Percentiles rank a stretch among this genome's conserved stretches.
Conservation (phyloP, 2,797 vertebrate genomes). For the Furcifer pardalis region DNA sequence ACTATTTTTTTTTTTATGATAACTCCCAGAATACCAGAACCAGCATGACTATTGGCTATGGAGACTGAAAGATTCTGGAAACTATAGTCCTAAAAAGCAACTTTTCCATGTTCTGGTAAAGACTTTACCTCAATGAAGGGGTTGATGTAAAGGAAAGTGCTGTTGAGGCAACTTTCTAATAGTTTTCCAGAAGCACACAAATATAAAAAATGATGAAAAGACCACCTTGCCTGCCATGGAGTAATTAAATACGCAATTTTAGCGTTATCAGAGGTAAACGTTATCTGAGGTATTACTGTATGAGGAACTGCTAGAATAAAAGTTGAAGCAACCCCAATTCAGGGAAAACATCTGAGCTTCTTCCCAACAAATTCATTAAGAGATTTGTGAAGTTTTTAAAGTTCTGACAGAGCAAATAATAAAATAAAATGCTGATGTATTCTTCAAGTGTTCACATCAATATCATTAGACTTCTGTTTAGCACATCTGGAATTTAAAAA, state of each 20-base stretch:
- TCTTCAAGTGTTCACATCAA: background rate
- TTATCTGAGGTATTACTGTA: too few relatives aligned
- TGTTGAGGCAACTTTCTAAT: background rate
- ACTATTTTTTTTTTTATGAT: too few relatives aligned
- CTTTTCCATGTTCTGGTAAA: too few relatives aligned
- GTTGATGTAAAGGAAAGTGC: background rate
- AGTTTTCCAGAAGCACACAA: background rate
- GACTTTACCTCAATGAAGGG: background rate
- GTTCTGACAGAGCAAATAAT: background rate
- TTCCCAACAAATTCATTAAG: background rate
- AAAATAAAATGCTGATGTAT: background rate
- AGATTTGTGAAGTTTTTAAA: background rate
- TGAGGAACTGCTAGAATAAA: background rate
- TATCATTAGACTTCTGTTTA: background rate
- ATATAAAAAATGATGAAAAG: background rate
- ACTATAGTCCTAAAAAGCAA: too few relatives aligned
- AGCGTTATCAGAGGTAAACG: too few relatives aligned
- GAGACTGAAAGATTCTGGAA: too few relatives aligned
- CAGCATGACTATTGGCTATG: too few relatives aligned
- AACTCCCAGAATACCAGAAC: too few relatives aligned
- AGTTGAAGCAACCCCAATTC: background rate
- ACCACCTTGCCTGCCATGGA: too few relatives aligned
- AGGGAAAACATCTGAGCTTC: background rate
- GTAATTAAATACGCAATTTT: background rate
- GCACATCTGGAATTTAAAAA: constrained; percentile 9